A percentile compares a stretch with the other conserved stretches of the same genome.
phyloP scores from a whole-genome alignment of 2,797 vertebrate species.

The Acipenser transmontanus region DNA sequence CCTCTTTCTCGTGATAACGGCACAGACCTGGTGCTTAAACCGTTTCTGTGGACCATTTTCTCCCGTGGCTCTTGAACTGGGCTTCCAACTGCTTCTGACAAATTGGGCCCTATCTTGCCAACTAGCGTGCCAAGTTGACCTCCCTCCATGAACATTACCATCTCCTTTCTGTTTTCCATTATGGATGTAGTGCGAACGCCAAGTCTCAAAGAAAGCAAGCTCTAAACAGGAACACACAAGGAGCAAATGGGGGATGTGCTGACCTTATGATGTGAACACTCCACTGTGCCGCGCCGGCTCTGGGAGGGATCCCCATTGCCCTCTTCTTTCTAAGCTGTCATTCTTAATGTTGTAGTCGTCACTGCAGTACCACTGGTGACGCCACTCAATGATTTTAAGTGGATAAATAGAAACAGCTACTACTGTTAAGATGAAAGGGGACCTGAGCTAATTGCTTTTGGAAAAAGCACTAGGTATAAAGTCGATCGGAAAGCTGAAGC shows the following conservation, averaged over 20 bases:
- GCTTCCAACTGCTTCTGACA: slow-evolving; percentile 70
- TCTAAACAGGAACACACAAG: slow-evolving; percentile 23
- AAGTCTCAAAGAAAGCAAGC: slow-evolving; percentile 15
- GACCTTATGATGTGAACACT: slow-evolving; percentile 84
- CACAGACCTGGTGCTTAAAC: slow-evolving; percentile 68
- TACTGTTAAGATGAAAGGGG: slow-evolving; percentile 62
- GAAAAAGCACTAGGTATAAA: slow-evolving; percentile 61
- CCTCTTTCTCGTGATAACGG: slow-evolving; percentile 65
- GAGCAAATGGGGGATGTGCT: slow-evolving; percentile 55
- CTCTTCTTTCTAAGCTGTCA: slow-evolving; percentile 92
- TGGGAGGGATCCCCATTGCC: slow-evolving; percentile 97
- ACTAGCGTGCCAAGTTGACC: slow-evolving; percentile 65
- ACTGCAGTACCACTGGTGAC: slow-evolving; percentile 89
- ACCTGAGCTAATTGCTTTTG: slow-evolving; percentile 59
- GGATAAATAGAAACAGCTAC: slow-evolving; percentile 83
- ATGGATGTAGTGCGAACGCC: slow-evolving; percentile 32
- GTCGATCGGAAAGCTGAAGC: slow-evolving; percentile 32
- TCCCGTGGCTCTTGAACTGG: slow-evolving; percentile 65
- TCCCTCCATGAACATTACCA: slow-evolving; percentile 82
- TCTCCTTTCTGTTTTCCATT: slow-evolving; percentile 90
- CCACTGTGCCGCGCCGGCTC: slow-evolving; percentile 77
- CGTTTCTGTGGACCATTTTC: slow-evolving; percentile 69
- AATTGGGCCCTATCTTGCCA: slow-evolving; percentile 71
- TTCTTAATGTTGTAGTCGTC: slow-evolving; percentile 88
- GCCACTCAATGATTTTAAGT: slow-evolving; percentile 83